phyloP scores from a whole-genome alignment of 2,888 invertebrate genomes.

The Athrips mouffetella region DNA sequence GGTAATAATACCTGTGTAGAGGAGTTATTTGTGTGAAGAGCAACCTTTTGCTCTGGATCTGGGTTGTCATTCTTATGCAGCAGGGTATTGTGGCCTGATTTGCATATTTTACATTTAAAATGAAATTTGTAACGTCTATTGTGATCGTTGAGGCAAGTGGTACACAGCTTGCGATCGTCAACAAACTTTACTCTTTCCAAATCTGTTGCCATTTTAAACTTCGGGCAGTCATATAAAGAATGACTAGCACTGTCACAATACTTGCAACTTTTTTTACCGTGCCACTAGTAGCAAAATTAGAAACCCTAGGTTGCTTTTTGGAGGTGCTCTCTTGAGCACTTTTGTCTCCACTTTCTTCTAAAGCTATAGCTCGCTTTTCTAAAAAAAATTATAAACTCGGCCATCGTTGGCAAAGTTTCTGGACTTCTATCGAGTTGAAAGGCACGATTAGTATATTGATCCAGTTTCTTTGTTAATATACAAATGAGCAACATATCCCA shows the following conservation, averaged over 20 bases:
- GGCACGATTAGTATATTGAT: conserved; percentile 15
- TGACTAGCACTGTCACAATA: conserved; percentile 18
- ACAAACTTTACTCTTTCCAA: conserved; percentile 15
- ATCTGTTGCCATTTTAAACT: conserved; percentile 15
- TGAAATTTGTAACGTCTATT: conserved; percentile 17
- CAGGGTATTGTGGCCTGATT: conserved; percentile 13
- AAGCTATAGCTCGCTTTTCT: conserved; percentile 12
- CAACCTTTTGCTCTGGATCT: not conserved
- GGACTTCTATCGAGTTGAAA: conserved; percentile 19
- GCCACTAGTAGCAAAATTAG: not conserved
- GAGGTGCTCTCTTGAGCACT: not conserved
- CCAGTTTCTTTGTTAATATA: conserved; percentile 17
- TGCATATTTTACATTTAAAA: conserved; percentile 20
- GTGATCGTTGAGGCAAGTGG: conserved; percentile 19
- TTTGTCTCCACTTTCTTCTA: conserved; percentile 10
- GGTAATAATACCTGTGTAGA: conserved; percentile 16
- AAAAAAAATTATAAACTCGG: conserved; percentile 14
- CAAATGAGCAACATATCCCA: too few species aligned
- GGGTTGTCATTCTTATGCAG: too few species aligned
- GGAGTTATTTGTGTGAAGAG: not conserved
- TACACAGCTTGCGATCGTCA: conserved; percentile 14
- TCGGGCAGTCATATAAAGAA: conserved; percentile 13
- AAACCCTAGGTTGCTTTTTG: not conserved
- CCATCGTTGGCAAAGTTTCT: conserved; percentile 8
- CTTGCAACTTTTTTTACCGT: not conserved